phyloP scores from a whole-genome alignment of 2,888 invertebrate species.

The Drosophila pseudotalamancana region DNA sequence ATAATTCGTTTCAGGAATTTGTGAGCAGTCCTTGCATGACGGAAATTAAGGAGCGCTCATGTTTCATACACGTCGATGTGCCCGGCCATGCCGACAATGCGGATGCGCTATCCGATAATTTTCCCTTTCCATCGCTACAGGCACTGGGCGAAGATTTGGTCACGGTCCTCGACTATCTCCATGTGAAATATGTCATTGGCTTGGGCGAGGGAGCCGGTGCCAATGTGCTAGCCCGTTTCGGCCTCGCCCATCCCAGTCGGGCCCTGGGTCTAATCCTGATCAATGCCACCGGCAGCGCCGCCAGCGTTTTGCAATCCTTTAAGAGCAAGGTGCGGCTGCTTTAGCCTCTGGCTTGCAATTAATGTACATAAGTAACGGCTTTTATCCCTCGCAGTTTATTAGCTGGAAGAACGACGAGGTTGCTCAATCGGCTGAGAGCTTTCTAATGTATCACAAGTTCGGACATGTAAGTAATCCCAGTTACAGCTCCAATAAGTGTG shows the following conservation, averaged over 20 bases:
- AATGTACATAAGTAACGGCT: conserved; percentile 27
- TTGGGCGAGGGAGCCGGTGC: conserved; percentile 95
- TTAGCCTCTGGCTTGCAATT: conserved; percentile 14
- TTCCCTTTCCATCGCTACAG: conserved; percentile 92
- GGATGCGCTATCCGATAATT: conserved; percentile 89
- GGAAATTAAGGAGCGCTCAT: conserved; percentile 92
- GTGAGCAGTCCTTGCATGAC: conserved; percentile 92
- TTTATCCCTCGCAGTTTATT: conserved; percentile 87
- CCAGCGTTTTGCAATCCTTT: conserved; percentile 93
- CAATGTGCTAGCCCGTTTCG: conserved; percentile 93
- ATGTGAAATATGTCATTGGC: conserved; percentile 92
- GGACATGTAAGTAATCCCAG: conserved; percentile 90
- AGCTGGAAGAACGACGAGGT: conserved; percentile 93
- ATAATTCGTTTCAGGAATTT: conserved; percentile 92
- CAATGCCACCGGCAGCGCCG: conserved; percentile 94
- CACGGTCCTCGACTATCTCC: conserved; percentile 92
- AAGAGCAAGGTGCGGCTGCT: conserved; percentile 88
- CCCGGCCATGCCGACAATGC: conserved; percentile 95
- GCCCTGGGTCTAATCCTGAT: conserved; percentile 92
- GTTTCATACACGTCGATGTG: conserved; percentile 94
- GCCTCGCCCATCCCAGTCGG: conserved; percentile 91
- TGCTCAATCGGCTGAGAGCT: conserved; percentile 94
- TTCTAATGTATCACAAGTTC: conserved; percentile 95
- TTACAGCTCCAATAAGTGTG: conserved; percentile 6
- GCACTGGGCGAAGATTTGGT: conserved; percentile 92